Conservation (phyloP, 2,797 vertebrate genomes). For the Periparus ater region DNA sequence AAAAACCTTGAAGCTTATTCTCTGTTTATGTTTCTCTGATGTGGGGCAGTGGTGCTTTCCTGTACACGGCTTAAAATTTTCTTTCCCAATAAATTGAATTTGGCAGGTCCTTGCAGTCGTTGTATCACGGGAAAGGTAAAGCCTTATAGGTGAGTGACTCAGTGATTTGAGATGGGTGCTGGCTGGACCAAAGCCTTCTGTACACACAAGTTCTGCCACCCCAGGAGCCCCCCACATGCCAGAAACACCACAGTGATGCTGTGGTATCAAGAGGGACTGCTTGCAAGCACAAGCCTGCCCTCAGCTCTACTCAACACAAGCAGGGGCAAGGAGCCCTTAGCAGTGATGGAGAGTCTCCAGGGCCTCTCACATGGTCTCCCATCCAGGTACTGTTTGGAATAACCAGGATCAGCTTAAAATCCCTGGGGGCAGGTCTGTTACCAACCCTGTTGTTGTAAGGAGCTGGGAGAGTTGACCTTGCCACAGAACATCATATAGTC, state of each 20-base stretch:
- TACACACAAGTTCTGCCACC: neutral
- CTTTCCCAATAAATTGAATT: constrained; percentile 7
- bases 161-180: neutral
- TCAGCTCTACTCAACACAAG: neutral
- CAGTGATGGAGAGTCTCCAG: neutral
- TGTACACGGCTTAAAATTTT: constrained; percentile 17
- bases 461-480: neutral
- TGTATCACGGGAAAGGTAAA: neutral
- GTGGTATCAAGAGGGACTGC: neutral
- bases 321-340: neutral
- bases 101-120: neutral
- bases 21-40: constrained; percentile 45
- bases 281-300: neutral
- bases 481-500: neutral
- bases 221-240: neutral
- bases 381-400: neutral
- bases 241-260: neutral
- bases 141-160: neutral
- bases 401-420: neutral
- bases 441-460: neutral
- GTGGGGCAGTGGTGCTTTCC: constrained; percentile 24
- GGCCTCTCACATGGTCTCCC: neutral
- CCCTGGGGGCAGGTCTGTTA: neutral
- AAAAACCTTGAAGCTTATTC: constrained; percentile 18
- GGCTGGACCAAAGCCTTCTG: neutral